Conservation (phyloP, 2,113 vertebrate genomes). For the Saimiri boliviensis region DNA sequence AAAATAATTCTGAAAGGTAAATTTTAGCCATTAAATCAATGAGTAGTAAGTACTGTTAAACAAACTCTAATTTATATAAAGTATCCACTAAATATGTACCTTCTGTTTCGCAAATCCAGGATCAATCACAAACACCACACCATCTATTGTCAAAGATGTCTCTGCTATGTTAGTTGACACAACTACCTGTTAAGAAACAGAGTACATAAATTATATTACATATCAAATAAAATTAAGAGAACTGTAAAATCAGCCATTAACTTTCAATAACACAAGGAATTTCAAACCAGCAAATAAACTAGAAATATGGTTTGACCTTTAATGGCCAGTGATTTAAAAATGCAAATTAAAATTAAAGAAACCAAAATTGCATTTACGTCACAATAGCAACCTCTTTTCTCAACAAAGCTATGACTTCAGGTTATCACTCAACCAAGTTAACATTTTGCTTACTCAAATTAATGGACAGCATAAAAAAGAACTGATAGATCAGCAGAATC, state of each 20-base stretch:
- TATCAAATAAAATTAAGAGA: not conserved
- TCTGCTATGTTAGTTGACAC: conserved; percentile 99
- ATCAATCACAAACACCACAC: conserved; percentile 99
- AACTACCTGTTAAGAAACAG: conserved; percentile 88
- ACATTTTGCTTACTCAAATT: not conserved
- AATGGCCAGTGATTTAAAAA: not conserved
- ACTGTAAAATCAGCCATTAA: not conserved
- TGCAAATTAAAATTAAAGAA: not conserved
- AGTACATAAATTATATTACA: not conserved
- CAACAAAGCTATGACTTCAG: not conserved
- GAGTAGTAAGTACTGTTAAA: not conserved
- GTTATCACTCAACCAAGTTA: not conserved
- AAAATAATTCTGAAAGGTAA: conserved; percentile 21
- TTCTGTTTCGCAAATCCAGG: conserved; percentile 99
- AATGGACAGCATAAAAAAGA: not conserved
- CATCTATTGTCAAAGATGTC: conserved; percentile 97
- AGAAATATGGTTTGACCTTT: not conserved
- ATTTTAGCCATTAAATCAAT: not conserved
- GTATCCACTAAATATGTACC: conserved; percentile 80
- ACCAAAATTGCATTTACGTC: not conserved
- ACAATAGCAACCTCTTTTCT: not conserved
- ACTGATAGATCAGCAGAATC: not conserved
- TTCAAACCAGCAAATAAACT: conserved; percentile 3
- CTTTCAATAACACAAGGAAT: not conserved
- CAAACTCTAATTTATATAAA: not conserved